Evolutionary conservation across 2,888 invertebrate genomes (phyloP).

Genomic region (Cyclophora albipunctata): DNA sequence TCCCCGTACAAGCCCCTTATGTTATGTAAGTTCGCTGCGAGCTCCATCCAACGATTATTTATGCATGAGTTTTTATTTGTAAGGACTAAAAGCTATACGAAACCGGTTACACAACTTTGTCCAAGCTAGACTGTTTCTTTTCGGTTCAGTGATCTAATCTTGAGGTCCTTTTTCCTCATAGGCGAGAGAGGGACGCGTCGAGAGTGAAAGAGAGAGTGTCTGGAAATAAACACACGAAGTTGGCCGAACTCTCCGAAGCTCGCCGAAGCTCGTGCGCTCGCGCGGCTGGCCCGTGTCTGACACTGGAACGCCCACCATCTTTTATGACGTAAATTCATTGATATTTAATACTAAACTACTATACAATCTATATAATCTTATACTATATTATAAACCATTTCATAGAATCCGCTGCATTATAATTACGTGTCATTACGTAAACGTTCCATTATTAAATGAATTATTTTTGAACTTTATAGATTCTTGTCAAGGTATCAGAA

Average conservation of each 20-base stretch:
- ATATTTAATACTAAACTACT: conserved; percentile 40
- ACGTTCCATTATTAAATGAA: not conserved
- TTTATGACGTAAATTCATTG: conserved; percentile 59
- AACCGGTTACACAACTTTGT: conserved; percentile 53
- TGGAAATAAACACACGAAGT: conserved; percentile 34
- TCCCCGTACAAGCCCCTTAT: conserved; percentile 30
- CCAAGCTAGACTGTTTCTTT: conserved; percentile 61
- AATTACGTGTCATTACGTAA: not conserved
- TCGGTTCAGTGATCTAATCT: conserved; percentile 67
- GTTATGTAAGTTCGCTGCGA: conserved; percentile 42
- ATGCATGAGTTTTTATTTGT: conserved; percentile 61
- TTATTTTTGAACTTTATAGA: not conserved
- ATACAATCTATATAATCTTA: conserved; percentile 14
- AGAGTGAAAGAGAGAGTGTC: conserved; percentile 42
- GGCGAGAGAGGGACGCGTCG: conserved; percentile 5
- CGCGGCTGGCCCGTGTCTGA: conserved; percentile 34
- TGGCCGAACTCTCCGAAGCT: conserved; percentile 38
- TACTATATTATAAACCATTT: not conserved
- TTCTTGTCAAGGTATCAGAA: not conserved
- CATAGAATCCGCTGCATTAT: not conserved
- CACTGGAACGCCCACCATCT: conserved; percentile 21
- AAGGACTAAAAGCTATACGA: conserved; percentile 52
- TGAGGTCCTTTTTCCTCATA: conserved; percentile 30
- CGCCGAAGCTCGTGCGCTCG: conserved; percentile 47
- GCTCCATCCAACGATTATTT: conserved; percentile 48